These are phyloP conservation scores for Microcebus griseorufus DNA, from an alignment of 2,113 vertebrate species.

Conservation along the genomic window DNA sequence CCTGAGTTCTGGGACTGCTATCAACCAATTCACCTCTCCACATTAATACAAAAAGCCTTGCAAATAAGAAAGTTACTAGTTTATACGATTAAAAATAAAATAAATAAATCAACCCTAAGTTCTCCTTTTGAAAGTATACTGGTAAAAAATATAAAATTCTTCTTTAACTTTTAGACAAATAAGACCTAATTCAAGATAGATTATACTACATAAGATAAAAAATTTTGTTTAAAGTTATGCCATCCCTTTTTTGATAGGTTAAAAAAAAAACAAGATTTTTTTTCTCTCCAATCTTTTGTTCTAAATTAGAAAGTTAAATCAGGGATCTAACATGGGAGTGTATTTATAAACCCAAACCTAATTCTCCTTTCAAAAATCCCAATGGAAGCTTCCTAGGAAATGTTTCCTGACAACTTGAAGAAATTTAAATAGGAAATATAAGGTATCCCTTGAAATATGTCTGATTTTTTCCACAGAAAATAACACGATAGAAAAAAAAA, in stretches of 20 bases:
- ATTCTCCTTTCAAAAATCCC: constrained; percentile 23
- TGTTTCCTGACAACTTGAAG: neutral
- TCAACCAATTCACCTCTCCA: neutral
- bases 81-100: neutral
- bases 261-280: neutral
- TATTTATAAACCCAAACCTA: neutral
- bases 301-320: constrained; percentile 23
- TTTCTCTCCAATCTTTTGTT: neutral
- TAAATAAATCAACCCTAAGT: neutral
- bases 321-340: neutral
- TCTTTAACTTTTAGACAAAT: neutral
- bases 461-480: constrained; percentile 33
- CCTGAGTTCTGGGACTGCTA: neutral
- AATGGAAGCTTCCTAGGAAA: neutral
- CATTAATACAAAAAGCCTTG: neutral
- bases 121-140: neutral
- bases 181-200: neutral
- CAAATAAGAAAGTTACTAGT: too few species aligned
- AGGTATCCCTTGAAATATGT: neutral
- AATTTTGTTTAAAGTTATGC: neutral
- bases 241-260: too few species aligned
- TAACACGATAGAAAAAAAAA: neutral
- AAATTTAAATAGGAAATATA: neutral
- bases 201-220: neutral
- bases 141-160: neutral